Percentiles rank a stretch among this genome's conserved stretches.
These are phyloP conservation scores for Arrhopalites spinosus DNA, from an alignment of 2,888 invertebrate genomes.

Conservation along the genomic window DNA sequence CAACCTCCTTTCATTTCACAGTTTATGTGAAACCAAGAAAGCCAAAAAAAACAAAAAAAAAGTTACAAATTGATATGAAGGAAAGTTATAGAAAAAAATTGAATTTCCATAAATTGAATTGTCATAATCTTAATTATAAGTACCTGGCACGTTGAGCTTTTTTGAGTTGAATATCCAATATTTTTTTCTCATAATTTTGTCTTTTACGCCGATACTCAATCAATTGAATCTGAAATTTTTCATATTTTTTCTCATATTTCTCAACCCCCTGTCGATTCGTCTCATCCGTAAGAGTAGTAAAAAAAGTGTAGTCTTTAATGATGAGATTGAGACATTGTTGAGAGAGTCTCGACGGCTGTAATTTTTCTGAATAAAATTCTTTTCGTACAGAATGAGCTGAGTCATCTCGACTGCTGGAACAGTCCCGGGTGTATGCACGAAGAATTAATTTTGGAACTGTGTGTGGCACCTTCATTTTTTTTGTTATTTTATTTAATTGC, in stretches of 20 bases:
- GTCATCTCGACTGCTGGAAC: conserved; percentile 43
- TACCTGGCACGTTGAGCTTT: neutral
- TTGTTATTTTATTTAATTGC: neutral
- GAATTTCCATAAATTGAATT: no score
- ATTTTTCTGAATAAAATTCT: conserved; percentile 51
- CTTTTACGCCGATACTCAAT: conserved; percentile 39
- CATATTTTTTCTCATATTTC: conserved; percentile 38
- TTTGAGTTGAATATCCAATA: neutral
- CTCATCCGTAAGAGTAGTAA: conserved; percentile 47
- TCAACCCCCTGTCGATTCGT: conserved; percentile 40
- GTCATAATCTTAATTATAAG: no score
- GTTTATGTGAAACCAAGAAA: no score
- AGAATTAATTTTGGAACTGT: conserved; percentile 53
- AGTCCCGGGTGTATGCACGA: conserved; percentile 49
- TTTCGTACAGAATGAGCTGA: conserved; percentile 47
- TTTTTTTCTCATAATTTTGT: conserved; percentile 38
- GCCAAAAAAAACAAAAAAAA: no score
- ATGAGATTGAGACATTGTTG: conserved; percentile 46
- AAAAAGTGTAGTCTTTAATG: conserved; percentile 51
- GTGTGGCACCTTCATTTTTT: conserved; percentile 52
- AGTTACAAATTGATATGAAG: no score
- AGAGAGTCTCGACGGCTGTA: conserved; percentile 34
- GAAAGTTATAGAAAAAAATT: no score
- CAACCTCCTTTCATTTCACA: no score
- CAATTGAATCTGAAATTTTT: conserved; percentile 47